A percentile compares a stretch with the other conserved stretches of the same genome.
These are phyloP conservation scores for Menidia beryllina DNA, from an alignment of 2,113 vertebrate species.

Conservation along the genomic window DNA sequence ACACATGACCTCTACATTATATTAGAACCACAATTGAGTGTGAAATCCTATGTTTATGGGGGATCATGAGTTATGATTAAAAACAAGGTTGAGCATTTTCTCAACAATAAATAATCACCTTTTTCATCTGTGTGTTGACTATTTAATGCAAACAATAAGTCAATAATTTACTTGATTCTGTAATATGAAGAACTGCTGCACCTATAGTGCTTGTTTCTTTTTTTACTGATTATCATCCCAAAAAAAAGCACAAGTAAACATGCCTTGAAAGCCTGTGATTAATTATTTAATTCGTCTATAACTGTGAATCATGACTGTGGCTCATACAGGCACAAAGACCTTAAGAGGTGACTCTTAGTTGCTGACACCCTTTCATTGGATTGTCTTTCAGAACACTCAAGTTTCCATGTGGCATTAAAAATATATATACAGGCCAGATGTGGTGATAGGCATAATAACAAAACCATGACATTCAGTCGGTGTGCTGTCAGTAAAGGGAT, in stretches of 20 bases:
- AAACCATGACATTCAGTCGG: conserved; percentile 9
- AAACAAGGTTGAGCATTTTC: conserved; percentile 83
- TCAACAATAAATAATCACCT: conserved; percentile 75
- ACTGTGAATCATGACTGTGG: conserved; percentile 53
- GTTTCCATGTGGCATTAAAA: neutral
- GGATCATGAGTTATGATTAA: conserved; percentile 72
- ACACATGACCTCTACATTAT: conserved; percentile 1
- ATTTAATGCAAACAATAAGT: conserved; percentile 92
- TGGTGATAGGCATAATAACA: neutral
- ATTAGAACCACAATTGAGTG: neutral
- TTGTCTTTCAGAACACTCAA: neutral
- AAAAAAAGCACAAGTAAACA: conserved; percentile 37
- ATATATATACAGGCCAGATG: neutral
- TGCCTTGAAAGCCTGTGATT: conserved; percentile 43
- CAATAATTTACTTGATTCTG: conserved; percentile 86
- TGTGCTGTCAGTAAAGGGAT: neutral
- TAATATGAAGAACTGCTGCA: conserved; percentile 73
- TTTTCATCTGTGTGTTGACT: conserved; percentile 83
- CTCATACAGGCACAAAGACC: conserved; percentile 49
- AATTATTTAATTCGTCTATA: conserved; percentile 52
- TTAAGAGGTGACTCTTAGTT: conserved; percentile 46
- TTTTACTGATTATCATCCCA: conserved; percentile 60
- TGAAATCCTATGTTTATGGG: conserved; percentile 56
- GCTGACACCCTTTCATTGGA: conserved; percentile 32
- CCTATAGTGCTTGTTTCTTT: conserved; percentile 71